phyloP scores from a whole-genome alignment of 2,113 vertebrate genomes.

The Connochaetes taurinus region DNA sequence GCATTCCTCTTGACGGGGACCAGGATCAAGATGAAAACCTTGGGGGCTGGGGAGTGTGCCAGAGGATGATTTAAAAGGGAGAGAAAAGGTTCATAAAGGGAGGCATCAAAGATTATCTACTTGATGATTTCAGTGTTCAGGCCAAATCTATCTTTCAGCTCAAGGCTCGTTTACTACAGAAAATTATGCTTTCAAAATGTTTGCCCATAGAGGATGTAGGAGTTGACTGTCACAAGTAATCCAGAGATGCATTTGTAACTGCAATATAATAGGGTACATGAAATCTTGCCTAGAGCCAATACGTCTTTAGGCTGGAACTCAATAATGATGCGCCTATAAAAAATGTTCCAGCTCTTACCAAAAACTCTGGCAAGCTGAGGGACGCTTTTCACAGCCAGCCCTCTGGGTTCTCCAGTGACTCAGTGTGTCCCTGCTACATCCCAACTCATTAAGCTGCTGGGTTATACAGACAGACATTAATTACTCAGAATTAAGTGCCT shows the following conservation, averaged over 20 bases:
- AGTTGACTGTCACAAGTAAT: constrained; percentile 26
- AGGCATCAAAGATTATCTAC: background rate
- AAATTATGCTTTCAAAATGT: constrained; percentile 14
- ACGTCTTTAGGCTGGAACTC: constrained; percentile 12
- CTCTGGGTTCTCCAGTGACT: constrained; percentile 59
- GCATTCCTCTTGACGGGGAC: background rate
- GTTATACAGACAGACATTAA: constrained; percentile 37
- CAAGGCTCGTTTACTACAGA: background rate
- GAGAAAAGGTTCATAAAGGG: background rate
- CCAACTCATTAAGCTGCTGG: constrained; percentile 61
- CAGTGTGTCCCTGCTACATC: background rate
- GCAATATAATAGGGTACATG: background rate
- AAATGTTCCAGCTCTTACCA: constrained; percentile 53
- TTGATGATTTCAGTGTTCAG: background rate
- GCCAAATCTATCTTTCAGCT: background rate
- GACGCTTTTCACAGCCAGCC: constrained; percentile 40
- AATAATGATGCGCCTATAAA: constrained; percentile 51
- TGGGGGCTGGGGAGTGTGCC: background rate
- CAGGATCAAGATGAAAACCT: background rate
- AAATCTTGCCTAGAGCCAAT: constrained; percentile 31
- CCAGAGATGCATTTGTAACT: constrained; percentile 36
- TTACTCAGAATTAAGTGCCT: constrained; percentile 55
- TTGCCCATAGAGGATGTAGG: background rate
- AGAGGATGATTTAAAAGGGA: background rate
- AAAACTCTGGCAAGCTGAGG: constrained; percentile 47